phyloP scores from a whole-genome alignment of 2,888 invertebrate genomes.

The Dermolepida albohirtum region DNA sequence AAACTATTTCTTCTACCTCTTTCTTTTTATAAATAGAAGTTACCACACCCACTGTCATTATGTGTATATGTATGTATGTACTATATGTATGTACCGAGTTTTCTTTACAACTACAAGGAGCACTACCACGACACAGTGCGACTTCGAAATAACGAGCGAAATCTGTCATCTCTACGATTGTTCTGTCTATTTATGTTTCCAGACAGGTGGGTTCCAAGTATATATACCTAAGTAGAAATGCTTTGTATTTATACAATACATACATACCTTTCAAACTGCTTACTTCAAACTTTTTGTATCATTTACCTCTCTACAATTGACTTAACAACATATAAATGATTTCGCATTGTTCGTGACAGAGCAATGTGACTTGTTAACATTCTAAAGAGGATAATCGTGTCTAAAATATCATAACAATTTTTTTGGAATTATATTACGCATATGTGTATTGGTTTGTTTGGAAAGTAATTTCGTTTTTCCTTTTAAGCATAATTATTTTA shows the following conservation, averaged over 20 bases:
- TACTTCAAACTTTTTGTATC: not conserved
- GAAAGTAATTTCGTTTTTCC: too few species aligned
- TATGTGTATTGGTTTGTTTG: too few species aligned
- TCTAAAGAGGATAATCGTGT: too few species aligned
- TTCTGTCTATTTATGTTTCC: constrained; percentile 10
- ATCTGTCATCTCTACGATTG: constrained; percentile 11
- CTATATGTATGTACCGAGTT: too few species aligned
- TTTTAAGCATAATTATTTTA: too few species aligned
- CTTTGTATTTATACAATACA: not conserved
- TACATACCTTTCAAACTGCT: not conserved
- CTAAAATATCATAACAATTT: not conserved
- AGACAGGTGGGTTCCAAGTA: constrained; percentile 6
- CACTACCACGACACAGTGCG: not conserved
- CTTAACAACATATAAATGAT: too few species aligned
- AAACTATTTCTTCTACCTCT: too few species aligned
- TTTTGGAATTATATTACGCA: not conserved
- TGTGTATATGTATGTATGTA: not conserved
- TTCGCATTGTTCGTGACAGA: too few species aligned
- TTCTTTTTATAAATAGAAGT: constrained; percentile 2
- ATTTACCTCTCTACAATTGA: too few species aligned
- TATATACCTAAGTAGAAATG: not conserved
- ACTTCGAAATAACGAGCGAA: not conserved
- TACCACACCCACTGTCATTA: constrained; percentile 5
- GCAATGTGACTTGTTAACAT: too few species aligned
- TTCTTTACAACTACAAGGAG: too few species aligned